phyloP scores from a whole-genome alignment of 1,140 invertebrate genomes.

The Ephestia elutella region DNA sequence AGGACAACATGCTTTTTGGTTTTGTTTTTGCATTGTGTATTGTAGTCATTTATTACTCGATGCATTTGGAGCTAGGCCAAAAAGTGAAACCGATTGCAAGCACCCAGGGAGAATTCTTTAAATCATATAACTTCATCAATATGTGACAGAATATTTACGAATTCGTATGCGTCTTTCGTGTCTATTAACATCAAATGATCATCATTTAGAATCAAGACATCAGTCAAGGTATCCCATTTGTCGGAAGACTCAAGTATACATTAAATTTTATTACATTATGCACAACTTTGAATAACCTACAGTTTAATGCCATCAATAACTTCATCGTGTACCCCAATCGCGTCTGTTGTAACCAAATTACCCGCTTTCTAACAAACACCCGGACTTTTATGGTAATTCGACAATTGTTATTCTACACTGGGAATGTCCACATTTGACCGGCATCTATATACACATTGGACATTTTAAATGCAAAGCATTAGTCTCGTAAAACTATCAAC shows the following conservation, averaged over 20 bases:
- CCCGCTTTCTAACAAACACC: slow-evolving; percentile 70
- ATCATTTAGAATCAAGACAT: slow-evolving; percentile 2
- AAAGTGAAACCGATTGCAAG: slow-evolving; percentile 33
- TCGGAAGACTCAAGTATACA: slow-evolving; percentile 54
- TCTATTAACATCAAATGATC: slow-evolving; percentile 2
- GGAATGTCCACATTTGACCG: slow-evolving; percentile 66
- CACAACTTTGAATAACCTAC: slow-evolving; percentile 47
- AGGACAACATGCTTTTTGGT: slow-evolving; percentile 55
- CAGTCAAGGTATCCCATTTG: slow-evolving; percentile 7
- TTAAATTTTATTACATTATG: slow-evolving; percentile 51
- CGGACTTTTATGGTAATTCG: slow-evolving; percentile 66
- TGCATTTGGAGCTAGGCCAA: slow-evolving; percentile 48
- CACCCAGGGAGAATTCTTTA: not conserved
- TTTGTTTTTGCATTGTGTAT: slow-evolving; percentile 67
- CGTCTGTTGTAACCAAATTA: slow-evolving; percentile 67
- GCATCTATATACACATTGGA: slow-evolving; percentile 59
- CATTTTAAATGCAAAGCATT: slow-evolving; percentile 70
- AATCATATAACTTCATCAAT: not conserved
- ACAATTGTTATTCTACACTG: slow-evolving; percentile 61
- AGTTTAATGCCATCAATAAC: slow-evolving; percentile 36
- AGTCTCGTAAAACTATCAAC: slow-evolving; percentile 70
- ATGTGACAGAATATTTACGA: not conserved
- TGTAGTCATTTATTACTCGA: slow-evolving; percentile 40
- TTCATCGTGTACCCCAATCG: slow-evolving; percentile 45
- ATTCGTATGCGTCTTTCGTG: not conserved